These are phyloP conservation scores for Labroides dimidiatus DNA, from an alignment of 2,797 vertebrate species.

Conservation along the genomic window DNA sequence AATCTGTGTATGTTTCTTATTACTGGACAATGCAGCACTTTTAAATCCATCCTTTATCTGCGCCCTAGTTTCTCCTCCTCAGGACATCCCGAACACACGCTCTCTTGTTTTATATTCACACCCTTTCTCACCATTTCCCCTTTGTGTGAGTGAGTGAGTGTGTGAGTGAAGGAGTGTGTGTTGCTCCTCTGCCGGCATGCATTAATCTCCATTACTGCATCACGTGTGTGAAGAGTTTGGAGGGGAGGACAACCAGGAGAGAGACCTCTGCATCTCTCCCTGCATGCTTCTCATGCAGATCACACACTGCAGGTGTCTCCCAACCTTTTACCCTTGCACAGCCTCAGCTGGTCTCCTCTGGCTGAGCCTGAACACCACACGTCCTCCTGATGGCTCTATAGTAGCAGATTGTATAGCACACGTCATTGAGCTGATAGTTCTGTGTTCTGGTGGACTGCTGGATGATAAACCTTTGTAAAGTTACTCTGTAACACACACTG, in stretches of 20 bases:
- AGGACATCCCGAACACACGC: slow-evolving; percentile 22
- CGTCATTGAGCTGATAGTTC: slow-evolving; percentile 31
- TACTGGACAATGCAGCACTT: slow-evolving; percentile 21
- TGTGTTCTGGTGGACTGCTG: slow-evolving; percentile 12
- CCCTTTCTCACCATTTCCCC: slow-evolving; percentile 15
- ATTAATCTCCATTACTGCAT: slow-evolving; percentile 74
- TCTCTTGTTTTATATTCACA: slow-evolving; percentile 26
- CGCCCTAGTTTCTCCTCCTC: slow-evolving; percentile 4
- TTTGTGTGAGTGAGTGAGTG: slow-evolving; percentile 4
- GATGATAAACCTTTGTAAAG: slow-evolving; percentile 14
- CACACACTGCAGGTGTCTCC: slow-evolving; percentile 47
- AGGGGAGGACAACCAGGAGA: slow-evolving; percentile 31
- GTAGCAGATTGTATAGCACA: slow-evolving; percentile 23
- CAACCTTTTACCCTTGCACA: slow-evolving; percentile 35
- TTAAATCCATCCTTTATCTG: slow-evolving; percentile 24
- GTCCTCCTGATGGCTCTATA: slow-evolving; percentile 6
- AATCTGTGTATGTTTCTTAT: slow-evolving; percentile 4
- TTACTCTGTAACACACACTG: slow-evolving; percentile 6
- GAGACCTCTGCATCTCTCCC: slow-evolving; percentile 10
- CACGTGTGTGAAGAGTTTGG: slow-evolving; percentile 56
- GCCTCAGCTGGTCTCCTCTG: slow-evolving; percentile 16
- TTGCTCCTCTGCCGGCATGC: slow-evolving; percentile 48
- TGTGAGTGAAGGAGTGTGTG: slow-evolving; percentile 19
- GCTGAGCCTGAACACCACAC: slow-evolving; percentile 9
- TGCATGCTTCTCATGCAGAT: slow-evolving; percentile 22